Conservation (phyloP, 2,888 invertebrate species). For the Mongoloraphidia duomilia region DNA sequence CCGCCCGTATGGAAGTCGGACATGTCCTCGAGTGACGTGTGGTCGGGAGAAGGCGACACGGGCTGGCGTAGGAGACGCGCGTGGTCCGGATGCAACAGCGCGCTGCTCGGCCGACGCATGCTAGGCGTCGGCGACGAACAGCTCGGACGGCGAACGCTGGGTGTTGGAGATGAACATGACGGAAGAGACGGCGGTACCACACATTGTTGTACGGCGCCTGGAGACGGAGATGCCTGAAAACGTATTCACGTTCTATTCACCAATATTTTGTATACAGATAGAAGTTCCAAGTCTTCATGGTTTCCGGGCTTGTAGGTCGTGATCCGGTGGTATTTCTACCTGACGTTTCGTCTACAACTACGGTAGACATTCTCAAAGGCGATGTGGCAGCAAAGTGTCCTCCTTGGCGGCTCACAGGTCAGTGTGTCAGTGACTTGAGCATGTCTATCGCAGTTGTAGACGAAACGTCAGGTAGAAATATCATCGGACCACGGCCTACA, state of each 20-base stretch:
- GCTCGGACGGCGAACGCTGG: neutral
- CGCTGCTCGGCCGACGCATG: conserved; percentile 38
- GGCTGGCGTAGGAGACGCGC: conserved; percentile 40
- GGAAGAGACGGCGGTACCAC: conserved; percentile 18
- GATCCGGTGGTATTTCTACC: no score
- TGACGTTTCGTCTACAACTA: no score
- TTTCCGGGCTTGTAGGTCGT: no score
- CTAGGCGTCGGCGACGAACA: conserved; percentile 26
- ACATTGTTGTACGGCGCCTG: conserved; percentile 26
- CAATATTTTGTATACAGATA: neutral
- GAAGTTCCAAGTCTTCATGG: no score
- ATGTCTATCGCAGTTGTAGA: no score
- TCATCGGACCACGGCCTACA: no score
- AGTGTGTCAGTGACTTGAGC: no score
- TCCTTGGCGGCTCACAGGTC: no score
- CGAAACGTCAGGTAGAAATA: no score
- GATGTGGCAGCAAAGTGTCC: no score
- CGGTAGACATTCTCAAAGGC: no score
- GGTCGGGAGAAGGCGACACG: conserved; percentile 29
- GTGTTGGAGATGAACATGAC: neutral
- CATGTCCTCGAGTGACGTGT: conserved; percentile 30
- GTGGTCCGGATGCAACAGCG: conserved; percentile 53
- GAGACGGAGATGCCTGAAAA: conserved; percentile 38
- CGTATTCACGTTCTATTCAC: neutral
- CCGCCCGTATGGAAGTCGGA: conserved; percentile 30